These are phyloP conservation scores for Mythimna albipuncta DNA, from an alignment of 2,888 invertebrate genomes.

Conservation along the genomic window DNA sequence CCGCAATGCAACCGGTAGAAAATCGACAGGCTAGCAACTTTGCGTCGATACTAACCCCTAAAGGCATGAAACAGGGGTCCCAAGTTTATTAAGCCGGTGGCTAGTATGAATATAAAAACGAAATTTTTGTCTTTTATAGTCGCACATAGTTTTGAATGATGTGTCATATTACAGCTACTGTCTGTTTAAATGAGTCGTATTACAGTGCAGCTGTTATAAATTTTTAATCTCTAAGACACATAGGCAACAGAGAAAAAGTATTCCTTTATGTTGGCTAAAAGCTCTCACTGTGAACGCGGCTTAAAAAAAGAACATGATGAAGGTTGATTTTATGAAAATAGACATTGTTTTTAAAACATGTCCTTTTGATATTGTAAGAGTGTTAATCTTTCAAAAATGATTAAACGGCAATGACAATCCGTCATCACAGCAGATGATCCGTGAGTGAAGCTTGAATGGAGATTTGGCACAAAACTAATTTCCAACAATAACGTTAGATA, in stretches of 20 bases:
- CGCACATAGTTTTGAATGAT: too few species aligned
- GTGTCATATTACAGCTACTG: too few species aligned
- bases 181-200: too few species aligned
- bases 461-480: slow-evolving; percentile 70
- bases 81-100: too few species aligned
- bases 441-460: slow-evolving; percentile 50
- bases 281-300: background rate
- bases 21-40: too few species aligned
- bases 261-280: background rate
- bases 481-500: slow-evolving; percentile 61
- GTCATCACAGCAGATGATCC: slow-evolving; percentile 65
- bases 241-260: background rate
- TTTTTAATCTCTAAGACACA: background rate
- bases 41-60: too few species aligned
- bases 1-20: too few species aligned
- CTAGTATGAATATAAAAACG: too few species aligned
- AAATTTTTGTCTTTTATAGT: too few species aligned
- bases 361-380: slow-evolving; percentile 48
- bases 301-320: slow-evolving; percentile 14
- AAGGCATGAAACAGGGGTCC: too few species aligned
- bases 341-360: slow-evolving; percentile 46
- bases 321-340: slow-evolving; percentile 35
- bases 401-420: slow-evolving; percentile 61
- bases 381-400: slow-evolving; percentile 33
- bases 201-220: too few species aligned